Base-by-base conservation (phyloP, 1,140 invertebrate genomes). In the Episyrphus balteatus region DNA sequence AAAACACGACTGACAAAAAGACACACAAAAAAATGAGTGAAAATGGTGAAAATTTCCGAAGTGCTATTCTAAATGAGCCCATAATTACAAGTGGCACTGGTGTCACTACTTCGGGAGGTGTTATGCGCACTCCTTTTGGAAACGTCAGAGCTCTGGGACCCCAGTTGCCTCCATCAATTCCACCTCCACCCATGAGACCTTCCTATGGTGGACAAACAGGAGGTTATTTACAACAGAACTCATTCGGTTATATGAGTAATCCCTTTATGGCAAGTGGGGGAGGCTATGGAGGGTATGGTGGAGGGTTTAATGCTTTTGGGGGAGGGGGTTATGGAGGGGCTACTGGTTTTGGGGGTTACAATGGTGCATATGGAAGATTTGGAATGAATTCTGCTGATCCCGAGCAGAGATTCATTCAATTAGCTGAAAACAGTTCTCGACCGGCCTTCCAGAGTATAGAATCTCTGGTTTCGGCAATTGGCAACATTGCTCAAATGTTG, bases 361-460 rank as follows among this genome's bases (percentile, higher is more conserved):
- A 61, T 53, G 64, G 61, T 21, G 52, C 46, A 12, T 69, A 69
- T 51, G 70, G 72, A 49, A 59, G 71, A 55, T 74, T 69, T 54
- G 70, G 71, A 51, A 80, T 68, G 73, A 78, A 59, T 46, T 40
- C 50, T 30, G 56, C 53, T 34, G 58, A 70, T 53, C 56, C 66
- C 1, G 58, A 63, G 51, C 58, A 53, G 55, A 83, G 83, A 42
- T 87, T 93, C 66, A 80, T 88, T 47, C 84, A 88, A 61, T 77
- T 88, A 55, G 89, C 90, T 9, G 89, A 94, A 74, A 90, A 95
- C 57, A 91, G 82, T 57, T 89, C 91, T 0, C 74, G 91, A 44
- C 83, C 84, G 45, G 88, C 93, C 14, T 98, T 98, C 71, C 84
- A 94, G 58, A 93, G 88, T 13, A 90, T 98, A 55, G 91, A 97